Evolutionary conservation across 2,113 vertebrate species (phyloP).

Genomic region (Notechis scutatus): DNA sequence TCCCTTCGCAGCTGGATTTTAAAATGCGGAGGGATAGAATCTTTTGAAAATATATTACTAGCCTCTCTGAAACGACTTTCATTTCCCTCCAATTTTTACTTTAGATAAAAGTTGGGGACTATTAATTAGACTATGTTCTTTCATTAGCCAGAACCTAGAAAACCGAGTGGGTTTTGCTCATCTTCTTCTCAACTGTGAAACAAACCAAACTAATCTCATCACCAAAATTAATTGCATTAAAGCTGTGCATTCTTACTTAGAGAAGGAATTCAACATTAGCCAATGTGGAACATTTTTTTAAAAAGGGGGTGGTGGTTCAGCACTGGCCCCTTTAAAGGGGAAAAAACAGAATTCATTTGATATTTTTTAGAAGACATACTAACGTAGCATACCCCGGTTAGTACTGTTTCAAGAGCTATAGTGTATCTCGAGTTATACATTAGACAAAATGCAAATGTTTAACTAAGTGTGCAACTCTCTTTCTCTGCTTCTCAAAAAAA

Average conservation of each 20-base stretch:
- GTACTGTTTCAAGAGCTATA: neutral
- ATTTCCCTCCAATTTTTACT: neutral
- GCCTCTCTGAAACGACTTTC: neutral
- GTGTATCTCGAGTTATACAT: slow-evolving; percentile 9
- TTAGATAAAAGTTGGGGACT: neutral
- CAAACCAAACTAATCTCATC: neutral
- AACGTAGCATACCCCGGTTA: neutral
- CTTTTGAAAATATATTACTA: neutral
- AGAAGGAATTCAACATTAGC: slow-evolving; percentile 7
- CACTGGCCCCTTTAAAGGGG: neutral
- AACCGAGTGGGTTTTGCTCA: neutral
- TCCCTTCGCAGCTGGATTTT: neutral
- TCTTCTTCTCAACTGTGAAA: neutral
- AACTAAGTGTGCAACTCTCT: slow-evolving; percentile 21
- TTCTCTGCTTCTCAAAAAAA: neutral
- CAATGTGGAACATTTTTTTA: neutral
- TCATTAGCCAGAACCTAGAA: neutral
- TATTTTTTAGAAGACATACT: neutral
- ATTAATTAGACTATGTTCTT: neutral
- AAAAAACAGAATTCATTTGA: neutral
- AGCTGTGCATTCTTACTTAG: neutral
- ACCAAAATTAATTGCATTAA: neutral
- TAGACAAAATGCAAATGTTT: neutral
- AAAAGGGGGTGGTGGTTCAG: neutral
- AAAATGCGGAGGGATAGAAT: neutral